Conservation (phyloP, 2,113 vertebrate genomes). For the Dipodomys stephensi region DNA sequence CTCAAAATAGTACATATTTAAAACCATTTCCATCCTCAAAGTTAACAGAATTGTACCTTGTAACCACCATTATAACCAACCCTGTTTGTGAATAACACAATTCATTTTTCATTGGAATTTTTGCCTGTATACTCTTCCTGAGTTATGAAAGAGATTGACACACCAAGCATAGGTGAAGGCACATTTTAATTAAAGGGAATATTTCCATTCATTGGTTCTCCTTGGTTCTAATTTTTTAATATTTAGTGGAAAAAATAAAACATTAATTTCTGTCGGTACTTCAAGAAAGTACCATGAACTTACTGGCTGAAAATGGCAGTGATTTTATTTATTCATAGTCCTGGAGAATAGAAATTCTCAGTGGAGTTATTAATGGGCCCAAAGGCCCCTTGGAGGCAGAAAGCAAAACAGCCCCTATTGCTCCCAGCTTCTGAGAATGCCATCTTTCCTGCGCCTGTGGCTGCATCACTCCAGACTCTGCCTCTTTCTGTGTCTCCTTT, state of each 20-base stretch:
- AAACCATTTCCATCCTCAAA: neutral
- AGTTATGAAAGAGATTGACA: neutral
- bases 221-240: neutral
- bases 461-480: fast-evolving
- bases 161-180: neutral
- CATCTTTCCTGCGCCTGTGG: neutral
- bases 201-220: neutral
- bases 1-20: neutral
- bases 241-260: too few species aligned
- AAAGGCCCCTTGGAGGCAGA: neutral
- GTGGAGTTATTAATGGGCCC: neutral
- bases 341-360: neutral
- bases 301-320: neutral
- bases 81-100: neutral
- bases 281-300: too few species aligned
- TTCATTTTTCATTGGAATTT: neutral
- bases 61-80: neutral
- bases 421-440: neutral
- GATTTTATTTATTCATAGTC: neutral
- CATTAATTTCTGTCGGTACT: too few species aligned
- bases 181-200: neutral
- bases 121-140: neutral
- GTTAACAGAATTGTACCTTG: neutral
- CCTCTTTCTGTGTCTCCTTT: neutral
- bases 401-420: too few species aligned